Evolutionary conservation across 2,797 vertebrate species (phyloP), one percentile per base, ranked within the genome.

Genomic region (Nyctalus aviator): DNA sequence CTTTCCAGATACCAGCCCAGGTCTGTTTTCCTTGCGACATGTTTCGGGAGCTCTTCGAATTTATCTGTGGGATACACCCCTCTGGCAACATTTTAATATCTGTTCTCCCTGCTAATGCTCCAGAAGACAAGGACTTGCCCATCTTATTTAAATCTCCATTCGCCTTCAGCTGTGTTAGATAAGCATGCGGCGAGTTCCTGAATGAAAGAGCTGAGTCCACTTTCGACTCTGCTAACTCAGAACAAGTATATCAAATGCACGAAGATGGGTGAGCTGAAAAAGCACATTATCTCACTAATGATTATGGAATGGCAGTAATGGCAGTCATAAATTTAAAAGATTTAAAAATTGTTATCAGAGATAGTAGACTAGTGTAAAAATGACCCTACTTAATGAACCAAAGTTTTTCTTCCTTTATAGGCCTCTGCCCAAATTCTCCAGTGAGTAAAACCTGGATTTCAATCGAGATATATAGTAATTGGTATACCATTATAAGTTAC

Each of bases 291-390:
- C 86, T 92, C 93, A 59, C 50, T 88, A 72, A 90, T 55, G 82
- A 73, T 66, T 68, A 57, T 10, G 62, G 35, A 62, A 68, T 32
- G 5, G 53, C 21, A 12, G 62, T 72, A 59, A 90, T 0, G 41
- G 62, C 41, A 35, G 30, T 13, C 92, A 77, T 84, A 88, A 90
- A 92, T 77, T 77, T 46, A 62, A 90, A 89, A 53, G 89, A 90
- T 90, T 68, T 68, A 62, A 92, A 88, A 62, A 87, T 50, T 57
- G 77, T 68, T 85, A 77, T 32, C n/a, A 2, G 27, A 64, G 78
- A 73, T 37, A 76, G 55, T 73, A 68, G 91, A 72, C 59, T 25
- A 55, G 71, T 32, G 21, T 71, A 72, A 89, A 93, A 90, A 68
- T 48, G 68, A 81, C 59, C 85, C 64, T 55, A 8, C 23, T 41